Evolutionary conservation across 1,140 invertebrate species (phyloP), one percentile per base, ranked within the genome.

Genomic region (Drosophila bocki): DNA sequence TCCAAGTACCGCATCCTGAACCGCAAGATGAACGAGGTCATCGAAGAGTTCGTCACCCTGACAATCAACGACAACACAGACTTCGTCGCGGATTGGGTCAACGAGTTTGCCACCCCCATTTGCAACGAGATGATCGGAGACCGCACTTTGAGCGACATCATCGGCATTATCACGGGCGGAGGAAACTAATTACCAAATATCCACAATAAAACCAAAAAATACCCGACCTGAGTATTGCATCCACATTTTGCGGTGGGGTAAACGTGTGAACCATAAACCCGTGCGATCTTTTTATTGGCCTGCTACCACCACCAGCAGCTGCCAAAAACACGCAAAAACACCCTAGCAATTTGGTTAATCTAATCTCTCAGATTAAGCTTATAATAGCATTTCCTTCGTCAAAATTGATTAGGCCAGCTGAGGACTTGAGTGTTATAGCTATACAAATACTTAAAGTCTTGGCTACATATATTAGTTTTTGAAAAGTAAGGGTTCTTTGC

Each of bases 11-110:
- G 72, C 39, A 87, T 92, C 35, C 42, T 92, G n/a, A 92, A 92
- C 41, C 63, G 65, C 19, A 92, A 92, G 69, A 60, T 92, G n/a
- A 92, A 92, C 54, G 69, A 90, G 26, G 29, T 92, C 37, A 26
- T 92, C 54, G 91, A 85, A 71, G 91, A 92, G 62, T 92, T 88
- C 57, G 80, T 92, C 51, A 57, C 58, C n/a, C 48, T 92, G 19
- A 74, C 72, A 3, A 78, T 92, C 22, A 92, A 92, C 60, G 91
- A 92, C 29, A 92, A 91, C 75, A 91, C 85, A n/a, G 78, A 91
- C 5, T 72, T 80, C 17, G 47, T 80, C 5, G 75, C 91, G n/a
- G 13, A 72, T 3, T 76, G 74, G 51, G 56, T 86, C 8, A 57
- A 81, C 56, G 56, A 53, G 12, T 47, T 65, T 9, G 60, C 67